Evolutionary conservation across 92 coral and sea anemone genomes (phyloP), one percentile per base, ranked within the genome.

Genomic region (Phymanthus crucifer): DNA sequence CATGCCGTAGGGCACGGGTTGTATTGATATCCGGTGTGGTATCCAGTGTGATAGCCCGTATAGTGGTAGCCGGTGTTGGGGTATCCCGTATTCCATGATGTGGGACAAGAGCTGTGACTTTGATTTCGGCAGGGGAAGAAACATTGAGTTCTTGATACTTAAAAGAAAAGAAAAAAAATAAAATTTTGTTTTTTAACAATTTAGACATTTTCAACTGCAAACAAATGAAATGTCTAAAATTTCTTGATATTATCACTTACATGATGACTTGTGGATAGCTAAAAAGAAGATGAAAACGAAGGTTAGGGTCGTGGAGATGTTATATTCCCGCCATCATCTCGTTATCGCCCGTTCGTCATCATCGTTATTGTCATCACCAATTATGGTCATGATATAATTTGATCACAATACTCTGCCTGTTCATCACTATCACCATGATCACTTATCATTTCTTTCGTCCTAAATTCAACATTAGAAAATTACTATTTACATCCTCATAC

Each of bases 71-170:
- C 85, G 73, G 85, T 45, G 40, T 65, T 50, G 13, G 61, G 74
- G 34, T 76, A 46, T 21, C 56, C 57, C n/a, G 78, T 73, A 29
- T 80, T 71, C 11, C 78, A 32, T 72, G 33, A 57, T 0, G 37
- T 16, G 27, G 69, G 86, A 46, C 86, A 82, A 27, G 47, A 48
- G n/a, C 56, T 73, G 33, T 80, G 61, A 12, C 77, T 73, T 16
- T 32, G 26, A 4, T 61, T 43, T 1, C 70, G 76, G 40, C 84
- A 80, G 66, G 84, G 84, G 76, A 80, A 80, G 37, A 66, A 72
- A 27, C 84, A 80, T 27, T 45, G 26, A 21, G 78, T 80, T 6
- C 52, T 80, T 45, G 74, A 17, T 58, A 80, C 76, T 69, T 19
- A 17, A n/a, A n/a, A 0, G 32, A 24, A 56, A 75, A 75, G 1